Percentiles rank a stretch among this genome's conserved stretches.
phyloP scores from a whole-genome alignment of 2,113 vertebrate genomes.

The Acrocephalus kingi region DNA sequence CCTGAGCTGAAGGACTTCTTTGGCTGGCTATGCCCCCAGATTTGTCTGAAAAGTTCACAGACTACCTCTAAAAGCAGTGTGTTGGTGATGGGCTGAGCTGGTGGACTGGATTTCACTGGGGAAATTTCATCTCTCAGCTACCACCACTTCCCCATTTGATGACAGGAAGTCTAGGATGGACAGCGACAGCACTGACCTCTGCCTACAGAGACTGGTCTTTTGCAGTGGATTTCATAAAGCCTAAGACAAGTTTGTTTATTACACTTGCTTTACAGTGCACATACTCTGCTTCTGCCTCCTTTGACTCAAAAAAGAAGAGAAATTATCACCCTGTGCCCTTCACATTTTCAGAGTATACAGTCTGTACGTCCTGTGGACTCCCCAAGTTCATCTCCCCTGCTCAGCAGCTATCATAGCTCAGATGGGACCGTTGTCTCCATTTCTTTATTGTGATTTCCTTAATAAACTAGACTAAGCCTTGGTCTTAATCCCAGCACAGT shows the following conservation, averaged over 20 bases:
- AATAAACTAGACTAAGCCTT: neutral
- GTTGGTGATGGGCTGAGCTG: neutral
- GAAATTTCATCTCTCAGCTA: neutral
- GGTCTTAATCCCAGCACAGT: neutral
- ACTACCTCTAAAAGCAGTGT: neutral
- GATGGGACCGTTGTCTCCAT: neutral
- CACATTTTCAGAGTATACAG: accelerated
- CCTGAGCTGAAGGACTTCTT: neutral
- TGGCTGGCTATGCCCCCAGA: neutral
- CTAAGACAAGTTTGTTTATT: neutral
- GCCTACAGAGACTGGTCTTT: neutral
- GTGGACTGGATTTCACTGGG: neutral
- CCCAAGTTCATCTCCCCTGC: neutral
- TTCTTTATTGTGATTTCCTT: neutral
- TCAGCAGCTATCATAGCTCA: neutral
- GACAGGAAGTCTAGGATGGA: neutral
- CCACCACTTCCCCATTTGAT: neutral
- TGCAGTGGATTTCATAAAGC: neutral
- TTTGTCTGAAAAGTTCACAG: neutral
- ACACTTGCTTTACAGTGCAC: neutral
- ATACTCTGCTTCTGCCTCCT: neutral
- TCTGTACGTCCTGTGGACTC: neutral
- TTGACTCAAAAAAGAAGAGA: neutral
- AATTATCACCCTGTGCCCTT: neutral
- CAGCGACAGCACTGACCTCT: neutral